These are phyloP conservation scores for Crotalus helleri DNA, from an alignment of 2,113 vertebrate species.

Conservation along the genomic window DNA sequence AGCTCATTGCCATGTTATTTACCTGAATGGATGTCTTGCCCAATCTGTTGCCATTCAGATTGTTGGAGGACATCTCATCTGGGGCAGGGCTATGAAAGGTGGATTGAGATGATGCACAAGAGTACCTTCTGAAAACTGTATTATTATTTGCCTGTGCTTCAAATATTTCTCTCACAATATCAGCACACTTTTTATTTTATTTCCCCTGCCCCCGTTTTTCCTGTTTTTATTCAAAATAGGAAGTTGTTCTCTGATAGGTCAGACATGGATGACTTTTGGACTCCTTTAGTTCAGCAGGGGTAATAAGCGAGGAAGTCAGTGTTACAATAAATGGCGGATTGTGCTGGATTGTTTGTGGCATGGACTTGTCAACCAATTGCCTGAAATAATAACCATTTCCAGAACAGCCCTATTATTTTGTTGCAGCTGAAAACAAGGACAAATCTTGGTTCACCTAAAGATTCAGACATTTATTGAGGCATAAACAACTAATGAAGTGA, in stretches of 20 bases:
- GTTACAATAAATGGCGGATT: background rate
- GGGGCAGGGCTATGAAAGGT: background rate
- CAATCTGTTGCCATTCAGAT: background rate
- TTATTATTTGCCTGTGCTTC: background rate
- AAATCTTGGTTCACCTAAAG: background rate
- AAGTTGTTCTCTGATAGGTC: conserved; percentile 12
- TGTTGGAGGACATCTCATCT: background rate
- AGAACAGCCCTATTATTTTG: background rate
- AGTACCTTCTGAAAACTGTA: background rate
- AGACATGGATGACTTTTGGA: background rate
- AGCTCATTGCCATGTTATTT: background rate
- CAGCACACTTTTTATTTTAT: background rate
- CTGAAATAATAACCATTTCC: background rate
- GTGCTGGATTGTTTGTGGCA: background rate
- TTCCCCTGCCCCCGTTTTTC: background rate
- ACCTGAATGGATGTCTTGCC: background rate
- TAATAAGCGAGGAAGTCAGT: background rate
- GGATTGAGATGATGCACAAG: background rate
- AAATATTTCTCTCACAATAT: background rate
- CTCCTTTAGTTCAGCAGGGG: conserved; percentile 1
- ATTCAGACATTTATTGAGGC: background rate
- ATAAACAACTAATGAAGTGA: background rate
- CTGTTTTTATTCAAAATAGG: conserved; percentile 28
- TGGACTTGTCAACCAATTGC: background rate
- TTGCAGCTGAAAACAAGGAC: background rate